Evolutionary conservation across 2,888 invertebrate species (phyloP).

Genomic region (Morinoia aosen): DNA sequence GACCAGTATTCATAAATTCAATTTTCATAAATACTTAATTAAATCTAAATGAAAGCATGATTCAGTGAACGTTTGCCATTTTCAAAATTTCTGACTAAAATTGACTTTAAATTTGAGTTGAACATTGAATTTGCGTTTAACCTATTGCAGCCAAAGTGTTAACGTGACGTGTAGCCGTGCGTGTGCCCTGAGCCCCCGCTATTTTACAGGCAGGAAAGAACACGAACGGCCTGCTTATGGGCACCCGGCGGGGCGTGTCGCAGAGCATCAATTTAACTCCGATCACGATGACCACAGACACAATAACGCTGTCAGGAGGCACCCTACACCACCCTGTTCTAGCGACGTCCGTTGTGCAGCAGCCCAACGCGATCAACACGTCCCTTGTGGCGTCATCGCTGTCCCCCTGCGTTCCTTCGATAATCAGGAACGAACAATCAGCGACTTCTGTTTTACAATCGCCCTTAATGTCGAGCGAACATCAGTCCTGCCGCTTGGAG

Average conservation of each 20-base stretch:
- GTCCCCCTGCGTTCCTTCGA: neutral
- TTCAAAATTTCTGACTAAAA: no score
- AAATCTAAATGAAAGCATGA: no score
- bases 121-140: no score
- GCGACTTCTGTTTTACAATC: neutral
- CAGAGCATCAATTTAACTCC: constrained; percentile 29
- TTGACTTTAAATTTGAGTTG: no score
- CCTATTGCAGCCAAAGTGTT: no score
- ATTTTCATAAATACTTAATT: no score
- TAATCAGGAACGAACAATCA: constrained; percentile 1
- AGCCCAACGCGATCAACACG: neutral
- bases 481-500: neutral
- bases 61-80: no score
- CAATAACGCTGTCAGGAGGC: neutral
- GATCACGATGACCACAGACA: constrained; percentile 14
- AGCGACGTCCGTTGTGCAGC: constrained; percentile 29
- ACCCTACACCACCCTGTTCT: neutral
- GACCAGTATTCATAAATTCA: no score
- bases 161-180: no score
- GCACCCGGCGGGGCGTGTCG: neutral
- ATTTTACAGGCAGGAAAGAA: constrained; percentile 9
- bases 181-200: neutral
- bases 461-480: neutral
- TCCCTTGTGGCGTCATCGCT: neutral
- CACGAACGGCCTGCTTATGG: constrained; percentile 18